Evolutionary conservation across 2,888 invertebrate species (phyloP), one percentile per base, ranked within the genome.

Genomic region (Papilio demoleus): DNA sequence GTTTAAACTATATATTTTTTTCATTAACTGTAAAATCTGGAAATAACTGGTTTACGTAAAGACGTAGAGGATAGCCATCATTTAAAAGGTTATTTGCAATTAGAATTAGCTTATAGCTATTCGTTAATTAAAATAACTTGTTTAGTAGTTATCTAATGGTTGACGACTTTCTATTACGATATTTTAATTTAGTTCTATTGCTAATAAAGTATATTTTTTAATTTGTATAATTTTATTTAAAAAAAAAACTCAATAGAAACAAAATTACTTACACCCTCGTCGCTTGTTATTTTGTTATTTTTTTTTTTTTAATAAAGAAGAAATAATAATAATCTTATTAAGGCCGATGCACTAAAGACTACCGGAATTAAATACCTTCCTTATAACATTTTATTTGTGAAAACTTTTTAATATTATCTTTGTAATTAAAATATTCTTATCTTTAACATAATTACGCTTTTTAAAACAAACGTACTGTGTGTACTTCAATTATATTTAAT

Each of bases 391-490:
- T 50, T 24, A 24, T 27, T 53, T 42, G 40, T 40, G 42, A 27
- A 40, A 61, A 24, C 22, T 61, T 24, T 61, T 40, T 40, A 61
- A 27, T n/a, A 42, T 61, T 42, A 61, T 61, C 61, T 27, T 61
- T 61, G n/a, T 27, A 61, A 42, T 61, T 42, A 61, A 42, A 61
- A 2, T 42, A 27, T 22, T 42, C 42, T 61, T n/a, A n/a, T n/a
- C 42, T n/a, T 61, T 61, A 61, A 40, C 61, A 27, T 61, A 61
- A 61, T 61, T 61, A 27, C 40, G n/a, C 11, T 42, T 6, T n/a
- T 17, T 27, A 27, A 60, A 27, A 42, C n/a, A 61, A 42, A 22
- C 38, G 42, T 53, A 14, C 24, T 27, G 27, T 53, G 14, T 8
- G 9, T 27, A 27, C 53, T 27, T 14, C n/a, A 0, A 27, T 24